phyloP scores from a whole-genome alignment of 2,113 vertebrate genomes.

The Deroptyus accipitrinus region DNA sequence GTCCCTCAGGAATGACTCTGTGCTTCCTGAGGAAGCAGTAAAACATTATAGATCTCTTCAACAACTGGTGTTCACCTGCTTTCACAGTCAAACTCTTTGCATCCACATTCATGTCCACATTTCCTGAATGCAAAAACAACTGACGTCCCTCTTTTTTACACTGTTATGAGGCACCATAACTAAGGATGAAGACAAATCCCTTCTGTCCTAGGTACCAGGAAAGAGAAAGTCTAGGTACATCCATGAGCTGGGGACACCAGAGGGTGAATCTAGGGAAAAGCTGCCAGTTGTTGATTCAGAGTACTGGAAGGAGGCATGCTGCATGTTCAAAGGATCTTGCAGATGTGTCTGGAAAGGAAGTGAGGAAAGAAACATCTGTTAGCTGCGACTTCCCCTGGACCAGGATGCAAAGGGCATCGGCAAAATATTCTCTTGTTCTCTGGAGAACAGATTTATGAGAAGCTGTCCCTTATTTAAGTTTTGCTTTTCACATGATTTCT shows the following conservation, averaged over 20 bases:
- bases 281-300: not conserved
- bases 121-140: not conserved
- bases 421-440: not conserved
- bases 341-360: not conserved
- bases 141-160: not conserved
- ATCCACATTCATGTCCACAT: not conserved
- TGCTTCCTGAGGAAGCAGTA: not conserved
- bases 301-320: not conserved
- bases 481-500: not conserved
- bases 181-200: not conserved
- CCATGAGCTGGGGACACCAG: not conserved
- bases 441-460: not conserved
- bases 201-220: not conserved
- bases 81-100: not conserved
- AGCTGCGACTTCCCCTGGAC: not conserved
- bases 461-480: not conserved
- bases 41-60: not conserved
- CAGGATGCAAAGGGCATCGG: not conserved
- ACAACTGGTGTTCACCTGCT: not conserved
- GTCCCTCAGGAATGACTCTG: not conserved
- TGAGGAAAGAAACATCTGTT: not conserved
- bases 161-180: not conserved
- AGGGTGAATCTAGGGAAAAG: not conserved
- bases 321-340: not conserved
- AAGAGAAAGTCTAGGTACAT: not conserved